Conservation (phyloP, 2,797 vertebrate genomes). For the Menidia menidia region DNA sequence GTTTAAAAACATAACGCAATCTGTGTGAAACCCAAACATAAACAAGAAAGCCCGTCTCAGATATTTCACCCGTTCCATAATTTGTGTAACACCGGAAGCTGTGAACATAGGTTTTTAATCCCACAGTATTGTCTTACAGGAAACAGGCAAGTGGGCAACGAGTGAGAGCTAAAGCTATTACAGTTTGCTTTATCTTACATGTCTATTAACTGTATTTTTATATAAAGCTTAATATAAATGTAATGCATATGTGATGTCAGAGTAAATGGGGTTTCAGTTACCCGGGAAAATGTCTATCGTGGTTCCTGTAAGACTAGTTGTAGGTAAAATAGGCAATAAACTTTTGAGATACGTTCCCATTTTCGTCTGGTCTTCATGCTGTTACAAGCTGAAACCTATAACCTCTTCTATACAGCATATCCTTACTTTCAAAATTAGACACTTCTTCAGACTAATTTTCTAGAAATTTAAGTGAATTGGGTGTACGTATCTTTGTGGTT, state of each 20-base stretch:
- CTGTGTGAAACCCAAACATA: neutral
- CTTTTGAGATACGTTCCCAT: constrained; percentile 29
- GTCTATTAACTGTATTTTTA: neutral
- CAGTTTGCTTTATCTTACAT: neutral
- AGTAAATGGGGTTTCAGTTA: neutral
- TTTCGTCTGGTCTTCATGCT: constrained; percentile 61
- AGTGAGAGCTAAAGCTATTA: neutral
- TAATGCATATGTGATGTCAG: neutral
- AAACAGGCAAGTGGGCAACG: neutral
- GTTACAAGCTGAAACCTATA: constrained; percentile 42
- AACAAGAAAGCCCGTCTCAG: neutral
- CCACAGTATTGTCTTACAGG: constrained; percentile 30
- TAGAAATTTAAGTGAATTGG: neutral
- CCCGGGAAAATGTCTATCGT: neutral
- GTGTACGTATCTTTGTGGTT: constrained; percentile 11
- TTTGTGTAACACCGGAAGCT: constrained; percentile 54
- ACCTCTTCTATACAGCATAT: neutral
- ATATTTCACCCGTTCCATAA: constrained; percentile 30
- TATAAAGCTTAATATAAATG: neutral
- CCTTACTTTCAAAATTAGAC: neutral
- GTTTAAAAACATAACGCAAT: no score
- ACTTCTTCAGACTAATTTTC: constrained; percentile 13
- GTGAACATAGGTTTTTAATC: fast-evolving
- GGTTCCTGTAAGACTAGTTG: constrained; percentile 21
- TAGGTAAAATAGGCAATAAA: fast-evolving